phyloP scores from a whole-genome alignment of 2,113 vertebrate genomes.

The Carollia perspicillata region DNA sequence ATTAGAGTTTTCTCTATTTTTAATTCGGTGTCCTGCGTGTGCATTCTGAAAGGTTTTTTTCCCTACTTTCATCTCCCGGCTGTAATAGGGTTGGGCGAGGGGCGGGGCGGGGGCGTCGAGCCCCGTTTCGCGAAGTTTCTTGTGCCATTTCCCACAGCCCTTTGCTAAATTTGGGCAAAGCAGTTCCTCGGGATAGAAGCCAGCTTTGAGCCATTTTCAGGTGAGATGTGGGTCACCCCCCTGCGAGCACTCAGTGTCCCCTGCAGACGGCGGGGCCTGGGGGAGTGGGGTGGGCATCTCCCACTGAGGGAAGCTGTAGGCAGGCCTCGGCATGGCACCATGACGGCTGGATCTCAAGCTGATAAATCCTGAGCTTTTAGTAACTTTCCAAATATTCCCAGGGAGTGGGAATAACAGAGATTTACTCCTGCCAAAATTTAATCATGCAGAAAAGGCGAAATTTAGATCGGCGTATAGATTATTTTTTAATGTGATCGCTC shows the following conservation, averaged over 20 bases:
- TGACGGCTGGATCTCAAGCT: slow-evolving; percentile 61
- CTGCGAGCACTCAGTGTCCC: neutral
- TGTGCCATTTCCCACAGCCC: slow-evolving; percentile 45
- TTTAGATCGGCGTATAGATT: slow-evolving; percentile 80
- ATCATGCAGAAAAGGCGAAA: slow-evolving; percentile 84
- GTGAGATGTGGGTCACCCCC: neutral
- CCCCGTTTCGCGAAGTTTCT: neutral
- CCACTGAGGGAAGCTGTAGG: neutral
- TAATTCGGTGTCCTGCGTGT: slow-evolving; percentile 44
- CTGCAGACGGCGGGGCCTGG: neutral
- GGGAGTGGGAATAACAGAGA: slow-evolving; percentile 71
- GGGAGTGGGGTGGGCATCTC: neutral
- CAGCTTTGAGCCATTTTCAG: neutral
- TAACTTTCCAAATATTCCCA: slow-evolving; percentile 81
- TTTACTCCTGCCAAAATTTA: slow-evolving; percentile 81
- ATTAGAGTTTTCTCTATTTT: slow-evolving; percentile 75
- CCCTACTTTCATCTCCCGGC: slow-evolving; percentile 11
- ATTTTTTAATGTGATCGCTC: slow-evolving; percentile 80
- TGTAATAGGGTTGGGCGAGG: neutral
- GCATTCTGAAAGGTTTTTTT: neutral
- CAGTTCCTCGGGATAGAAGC: neutral
- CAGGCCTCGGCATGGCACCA: neutral
- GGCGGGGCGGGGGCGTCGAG: neutral
- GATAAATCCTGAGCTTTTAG: slow-evolving; percentile 73
- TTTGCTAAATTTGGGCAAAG: slow-evolving; percentile 44